Percentiles rank a stretch among this genome's conserved stretches.
Conservation (phyloP, 1,140 invertebrate genomes). For the Drosophila pseudoobscura region DNA sequence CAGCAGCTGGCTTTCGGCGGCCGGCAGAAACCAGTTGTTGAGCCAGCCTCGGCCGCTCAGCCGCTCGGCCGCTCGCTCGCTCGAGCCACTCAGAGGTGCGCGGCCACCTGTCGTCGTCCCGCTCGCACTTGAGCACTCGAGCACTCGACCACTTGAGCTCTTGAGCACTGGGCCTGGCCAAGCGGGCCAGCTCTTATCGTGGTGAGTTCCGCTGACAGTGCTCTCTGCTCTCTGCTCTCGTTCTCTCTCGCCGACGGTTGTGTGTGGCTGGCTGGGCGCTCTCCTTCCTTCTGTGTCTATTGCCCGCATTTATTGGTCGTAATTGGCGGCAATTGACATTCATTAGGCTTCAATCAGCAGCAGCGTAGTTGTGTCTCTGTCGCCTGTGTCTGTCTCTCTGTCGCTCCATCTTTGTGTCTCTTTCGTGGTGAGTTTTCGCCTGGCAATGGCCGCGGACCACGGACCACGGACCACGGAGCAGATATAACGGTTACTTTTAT, state of each 20-base stretch:
- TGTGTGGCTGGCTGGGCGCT: background rate
- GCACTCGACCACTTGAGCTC: too few relatives aligned
- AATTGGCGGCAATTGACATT: slow-evolving; percentile 83
- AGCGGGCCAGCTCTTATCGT: slow-evolving; percentile 15
- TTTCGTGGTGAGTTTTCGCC: slow-evolving; percentile 35
- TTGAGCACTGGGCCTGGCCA: slow-evolving; percentile 7
- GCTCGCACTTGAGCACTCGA: slow-evolving; percentile 36
- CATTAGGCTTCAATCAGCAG: slow-evolving; percentile 78
- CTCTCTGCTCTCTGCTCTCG: background rate
- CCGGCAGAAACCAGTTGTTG: background rate
- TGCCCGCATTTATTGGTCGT: slow-evolving; percentile 82
- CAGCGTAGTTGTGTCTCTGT: slow-evolving; percentile 2
- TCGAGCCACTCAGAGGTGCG: too few relatives aligned
- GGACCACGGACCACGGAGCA: background rate
- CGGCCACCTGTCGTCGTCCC: slow-evolving; percentile 68
- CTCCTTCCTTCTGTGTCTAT: slow-evolving; percentile 45
- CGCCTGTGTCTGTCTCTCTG: background rate
- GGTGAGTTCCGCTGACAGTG: slow-evolving; percentile 43
- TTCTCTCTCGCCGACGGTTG: background rate
- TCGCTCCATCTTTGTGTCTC: background rate
- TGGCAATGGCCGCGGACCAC: slow-evolving; percentile 33
- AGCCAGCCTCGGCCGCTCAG: background rate
- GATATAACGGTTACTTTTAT: slow-evolving; percentile 51
- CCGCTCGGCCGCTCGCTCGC: background rate
- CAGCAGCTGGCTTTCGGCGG: slow-evolving; percentile 14